Evolutionary conservation across 2,113 vertebrate species (phyloP), one percentile per base, ranked within the genome.

Genomic region (Indicator maculatus): DNA sequence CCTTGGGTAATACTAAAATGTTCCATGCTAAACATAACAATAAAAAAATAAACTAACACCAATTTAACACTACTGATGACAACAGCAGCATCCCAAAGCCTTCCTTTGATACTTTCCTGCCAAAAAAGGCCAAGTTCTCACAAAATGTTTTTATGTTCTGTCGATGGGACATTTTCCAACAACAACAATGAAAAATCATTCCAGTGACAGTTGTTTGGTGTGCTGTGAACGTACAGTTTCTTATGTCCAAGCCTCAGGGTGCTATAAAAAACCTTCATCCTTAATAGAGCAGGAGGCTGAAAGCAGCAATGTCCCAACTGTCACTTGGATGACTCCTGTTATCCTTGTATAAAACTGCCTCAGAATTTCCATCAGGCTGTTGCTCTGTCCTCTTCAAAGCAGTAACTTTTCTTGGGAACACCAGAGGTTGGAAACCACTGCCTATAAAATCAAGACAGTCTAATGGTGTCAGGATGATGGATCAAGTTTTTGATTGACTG

Each of bases 291-390:
- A 85, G n/a, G 9, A 66, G 18, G 65, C 47, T 77, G 58, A 81
- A 45, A 81, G 33, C 38, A 75, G 18, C 1, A 1, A 9, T 60
- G 41, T 70, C 38, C 33, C 53, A 82, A 3, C 8, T 52, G 55
- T 53, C 44, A 75, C 26, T 80, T 12, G 21, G 12, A 38, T 8
- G 5, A 74, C 12, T 61, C 33, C 39, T 39, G 28, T 75, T 18
- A 53, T 36, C 30, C 30, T 20, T 36, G 8, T 0, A 0, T 84
- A 74, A 87, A 81, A 16, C n/a, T 45, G 24, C 8, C 31, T 52
- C 71, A n/a, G 16, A 71, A 74, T 75, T 94, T 87, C 60, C 61
- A 81, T 19, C 30, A 45, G 67, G 36, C 17, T 81, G 60, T 70
- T 33, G 36, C 12, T 63, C 26, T 72, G 36, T 50, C 41, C 61